These are phyloP conservation scores for Pogonophryne albipinna DNA, from an alignment of 2,797 vertebrate genomes.

Conservation along the genomic window DNA sequence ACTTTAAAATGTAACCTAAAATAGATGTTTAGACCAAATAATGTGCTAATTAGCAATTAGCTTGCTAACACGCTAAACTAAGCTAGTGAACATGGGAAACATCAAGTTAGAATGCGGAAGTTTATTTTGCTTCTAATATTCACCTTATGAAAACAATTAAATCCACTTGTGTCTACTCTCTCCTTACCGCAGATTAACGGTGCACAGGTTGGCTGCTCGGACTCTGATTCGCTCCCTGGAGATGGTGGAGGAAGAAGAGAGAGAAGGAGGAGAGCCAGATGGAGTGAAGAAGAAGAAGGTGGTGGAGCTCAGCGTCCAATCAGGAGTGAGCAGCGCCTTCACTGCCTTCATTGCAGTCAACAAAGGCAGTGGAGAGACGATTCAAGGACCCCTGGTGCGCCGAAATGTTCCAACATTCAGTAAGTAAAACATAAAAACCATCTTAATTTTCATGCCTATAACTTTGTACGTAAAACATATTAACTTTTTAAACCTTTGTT, in stretches of 20 bases:
- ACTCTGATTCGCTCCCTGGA: slow-evolving; percentile 82
- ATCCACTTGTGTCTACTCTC: background rate
- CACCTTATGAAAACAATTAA: no score
- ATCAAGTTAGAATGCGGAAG: no score
- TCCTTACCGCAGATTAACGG: slow-evolving; percentile 72
- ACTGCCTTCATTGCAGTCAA: slow-evolving; percentile 86
- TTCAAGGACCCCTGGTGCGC: slow-evolving; percentile 74
- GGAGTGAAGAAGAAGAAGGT: slow-evolving; percentile 72
- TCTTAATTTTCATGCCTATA: background rate
- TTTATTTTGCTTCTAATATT: no score
- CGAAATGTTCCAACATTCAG: slow-evolving; percentile 62
- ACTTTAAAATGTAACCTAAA: no score
- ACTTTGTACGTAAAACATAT: background rate
- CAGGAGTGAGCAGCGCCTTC: slow-evolving; percentile 86
- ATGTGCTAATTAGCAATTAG: no score
- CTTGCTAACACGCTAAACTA: no score
- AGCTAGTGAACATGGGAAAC: no score
- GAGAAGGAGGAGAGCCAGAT: background rate
- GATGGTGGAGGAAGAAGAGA: slow-evolving; percentile 33
- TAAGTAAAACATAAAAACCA: slow-evolving; percentile 46
- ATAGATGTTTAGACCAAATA: no score
- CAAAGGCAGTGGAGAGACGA: slow-evolving; percentile 63
- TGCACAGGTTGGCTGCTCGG: slow-evolving; percentile 85
- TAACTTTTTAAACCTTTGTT: background rate
- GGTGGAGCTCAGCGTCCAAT: slow-evolving; percentile 84